A percentile compares a stretch with the other conserved stretches of the same genome.
Conservation (phyloP, 2,888 invertebrate species). For the Invenusta paracnida region DNA sequence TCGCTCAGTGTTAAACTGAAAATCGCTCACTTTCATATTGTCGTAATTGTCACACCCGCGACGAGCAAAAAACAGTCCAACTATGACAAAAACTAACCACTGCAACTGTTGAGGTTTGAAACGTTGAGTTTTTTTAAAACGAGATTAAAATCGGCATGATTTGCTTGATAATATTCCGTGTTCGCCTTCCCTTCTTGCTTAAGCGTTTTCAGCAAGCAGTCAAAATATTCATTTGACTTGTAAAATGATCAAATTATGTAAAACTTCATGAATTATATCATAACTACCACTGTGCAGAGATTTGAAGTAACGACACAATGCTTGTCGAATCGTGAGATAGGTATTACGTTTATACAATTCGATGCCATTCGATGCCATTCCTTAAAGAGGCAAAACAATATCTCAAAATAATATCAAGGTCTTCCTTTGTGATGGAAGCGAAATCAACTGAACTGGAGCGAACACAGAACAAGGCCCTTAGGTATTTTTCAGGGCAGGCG, state of each 20-base stretch:
- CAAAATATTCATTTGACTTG: too few relatives aligned
- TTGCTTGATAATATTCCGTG: too few relatives aligned
- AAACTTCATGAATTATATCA: too few relatives aligned
- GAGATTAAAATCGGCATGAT: too few relatives aligned
- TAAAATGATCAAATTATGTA: too few relatives aligned
- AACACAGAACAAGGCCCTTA: too few relatives aligned
- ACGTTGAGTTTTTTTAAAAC: too few relatives aligned
- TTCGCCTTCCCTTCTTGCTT: too few relatives aligned
- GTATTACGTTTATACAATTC: slow-evolving; percentile 2
- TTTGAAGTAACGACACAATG: not conserved
- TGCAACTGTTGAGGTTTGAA: too few relatives aligned
- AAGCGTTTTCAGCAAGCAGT: too few relatives aligned
- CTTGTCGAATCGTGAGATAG: not conserved
- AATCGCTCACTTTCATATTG: not conserved
- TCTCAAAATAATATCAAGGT: not conserved
- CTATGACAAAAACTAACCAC: not conserved
- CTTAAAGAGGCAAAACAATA: not conserved
- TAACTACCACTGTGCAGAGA: not conserved
- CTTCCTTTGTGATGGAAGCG: not conserved
- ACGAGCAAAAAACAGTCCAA: not conserved
- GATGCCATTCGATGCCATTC: not conserved
- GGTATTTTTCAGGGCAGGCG: too few relatives aligned
- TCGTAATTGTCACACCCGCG: not conserved
- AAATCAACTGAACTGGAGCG: too few relatives aligned
- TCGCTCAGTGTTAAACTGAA: not conserved